These are phyloP conservation scores for Caranx melampygus DNA, from an alignment of 2,113 vertebrate genomes.

Conservation along the genomic window DNA sequence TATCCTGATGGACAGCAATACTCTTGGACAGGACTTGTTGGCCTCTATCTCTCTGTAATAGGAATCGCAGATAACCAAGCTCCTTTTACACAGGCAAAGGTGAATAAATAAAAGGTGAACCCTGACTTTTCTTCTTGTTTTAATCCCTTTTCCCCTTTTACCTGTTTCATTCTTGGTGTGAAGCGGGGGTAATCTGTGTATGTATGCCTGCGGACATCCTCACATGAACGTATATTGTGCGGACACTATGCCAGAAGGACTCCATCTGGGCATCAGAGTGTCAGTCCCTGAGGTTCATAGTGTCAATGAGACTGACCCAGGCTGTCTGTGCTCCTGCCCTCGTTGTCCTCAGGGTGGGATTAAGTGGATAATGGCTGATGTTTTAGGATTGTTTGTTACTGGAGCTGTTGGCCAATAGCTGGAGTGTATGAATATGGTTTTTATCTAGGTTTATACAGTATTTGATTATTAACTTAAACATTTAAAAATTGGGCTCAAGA, in stretches of 20 bases:
- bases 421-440: constrained; percentile 5
- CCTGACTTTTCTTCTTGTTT: background rate
- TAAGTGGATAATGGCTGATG: constrained; percentile 46
- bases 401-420: constrained; percentile 16
- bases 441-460: too few relatives aligned
- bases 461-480: background rate
- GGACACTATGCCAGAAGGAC: constrained; percentile 25
- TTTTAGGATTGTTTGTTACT: constrained; percentile 38
- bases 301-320: constrained; percentile 18
- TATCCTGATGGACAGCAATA: constrained; percentile 45
- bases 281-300: constrained; percentile 19
- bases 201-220: constrained; percentile 11
- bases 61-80: constrained; percentile 23
- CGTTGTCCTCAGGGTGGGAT: constrained; percentile 6
- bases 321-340: constrained; percentile 26
- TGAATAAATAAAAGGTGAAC: background rate
- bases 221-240: constrained; percentile 9
- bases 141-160: background rate
- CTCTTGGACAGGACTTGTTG: constrained; percentile 42
- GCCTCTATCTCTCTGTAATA: constrained; percentile 37
- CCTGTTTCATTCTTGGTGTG: background rate
- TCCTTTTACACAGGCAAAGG: constrained; percentile 22
- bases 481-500: background rate
- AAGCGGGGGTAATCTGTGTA: background rate
- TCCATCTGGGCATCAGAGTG: constrained; percentile 5